Conservation (phyloP, 2,113 vertebrate genomes). For the Microtus ochrogaster region DNA sequence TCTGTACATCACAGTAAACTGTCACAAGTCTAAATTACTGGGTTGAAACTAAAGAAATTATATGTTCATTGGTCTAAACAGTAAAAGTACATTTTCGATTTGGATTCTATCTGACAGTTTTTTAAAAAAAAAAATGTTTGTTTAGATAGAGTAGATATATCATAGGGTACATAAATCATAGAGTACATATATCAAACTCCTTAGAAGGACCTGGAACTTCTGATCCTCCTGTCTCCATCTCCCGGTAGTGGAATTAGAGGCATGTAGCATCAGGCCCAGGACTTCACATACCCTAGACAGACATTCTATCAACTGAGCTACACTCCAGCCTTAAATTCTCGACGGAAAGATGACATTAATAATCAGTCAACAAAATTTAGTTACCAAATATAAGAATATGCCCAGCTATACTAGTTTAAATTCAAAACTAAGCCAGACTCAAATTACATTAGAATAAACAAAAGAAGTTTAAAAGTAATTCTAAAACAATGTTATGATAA, state of each 20-base stretch:
- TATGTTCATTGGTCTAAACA: conserved; percentile 34
- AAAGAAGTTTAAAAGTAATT: conserved; percentile 48
- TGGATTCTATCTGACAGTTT: background rate
- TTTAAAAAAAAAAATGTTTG: background rate
- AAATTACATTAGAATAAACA: conserved; percentile 25
- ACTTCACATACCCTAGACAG: background rate
- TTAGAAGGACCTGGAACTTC: background rate
- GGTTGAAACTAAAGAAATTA: conserved; percentile 47
- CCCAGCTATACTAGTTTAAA: conserved; percentile 5
- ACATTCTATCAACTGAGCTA: background rate
- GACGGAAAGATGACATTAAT: background rate
- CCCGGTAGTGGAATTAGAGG: background rate
- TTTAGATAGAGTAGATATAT: background rate
- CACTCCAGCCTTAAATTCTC: background rate
- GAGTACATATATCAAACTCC: background rate
- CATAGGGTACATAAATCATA: background rate
- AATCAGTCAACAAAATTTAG: conserved; percentile 49
- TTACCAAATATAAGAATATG: conserved; percentile 15
- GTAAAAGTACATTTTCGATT: conserved; percentile 55
- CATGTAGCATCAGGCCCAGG: background rate
- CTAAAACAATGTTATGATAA: conserved; percentile 44
- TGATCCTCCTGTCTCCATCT: background rate
- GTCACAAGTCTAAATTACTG: conserved; percentile 25
- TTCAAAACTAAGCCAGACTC: conserved; percentile 51
- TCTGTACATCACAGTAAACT: conserved; percentile 42